phyloP scores from a whole-genome alignment of 2,113 vertebrate genomes.

The Rana temporaria region DNA sequence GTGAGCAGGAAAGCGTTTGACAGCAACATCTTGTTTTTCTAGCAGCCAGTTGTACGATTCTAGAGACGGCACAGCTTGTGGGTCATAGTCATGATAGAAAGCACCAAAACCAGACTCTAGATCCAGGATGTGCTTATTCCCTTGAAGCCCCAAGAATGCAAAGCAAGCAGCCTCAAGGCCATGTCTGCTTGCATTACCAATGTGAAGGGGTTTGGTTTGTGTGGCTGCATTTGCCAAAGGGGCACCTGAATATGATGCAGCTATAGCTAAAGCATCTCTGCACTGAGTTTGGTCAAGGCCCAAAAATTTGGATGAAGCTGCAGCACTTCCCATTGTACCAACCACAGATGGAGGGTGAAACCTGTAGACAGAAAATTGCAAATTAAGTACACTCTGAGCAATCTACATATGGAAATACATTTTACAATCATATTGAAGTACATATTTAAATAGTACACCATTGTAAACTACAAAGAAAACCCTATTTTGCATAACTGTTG shows the following conservation, averaged over 20 bases:
- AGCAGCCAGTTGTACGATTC: constrained; percentile 81
- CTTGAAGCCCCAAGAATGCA: constrained; percentile 83
- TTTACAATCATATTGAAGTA: too few species aligned
- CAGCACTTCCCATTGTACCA: constrained; percentile 90
- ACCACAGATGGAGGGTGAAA: constrained; percentile 93
- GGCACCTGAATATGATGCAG: constrained; percentile 88
- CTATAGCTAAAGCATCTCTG: constrained; percentile 84
- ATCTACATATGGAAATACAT: too few species aligned
- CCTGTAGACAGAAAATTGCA: constrained; percentile 67
- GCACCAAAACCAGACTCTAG: constrained; percentile 81
- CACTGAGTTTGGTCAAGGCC: constrained; percentile 75
- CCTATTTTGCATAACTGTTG: too few species aligned
- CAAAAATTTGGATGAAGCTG: constrained; percentile 86
- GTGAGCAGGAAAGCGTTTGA: constrained; percentile 90
- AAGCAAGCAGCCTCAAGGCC: constrained; percentile 87
- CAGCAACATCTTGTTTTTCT: constrained; percentile 86
- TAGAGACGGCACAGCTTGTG: constrained; percentile 67
- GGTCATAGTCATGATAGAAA: constrained; percentile 86
- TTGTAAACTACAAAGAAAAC: too few species aligned
- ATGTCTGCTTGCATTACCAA: constrained; percentile 83
- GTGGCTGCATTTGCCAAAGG: constrained; percentile 92
- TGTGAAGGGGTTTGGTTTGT: constrained; percentile 90
- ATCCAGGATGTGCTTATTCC: constrained; percentile 84
- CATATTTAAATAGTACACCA: too few species aligned
- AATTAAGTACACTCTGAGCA: background rate